A percentile compares a stretch with the other conserved stretches of the same genome.
phyloP scores from a whole-genome alignment of 1,140 invertebrate species.

The Helicoverpa armigera region DNA sequence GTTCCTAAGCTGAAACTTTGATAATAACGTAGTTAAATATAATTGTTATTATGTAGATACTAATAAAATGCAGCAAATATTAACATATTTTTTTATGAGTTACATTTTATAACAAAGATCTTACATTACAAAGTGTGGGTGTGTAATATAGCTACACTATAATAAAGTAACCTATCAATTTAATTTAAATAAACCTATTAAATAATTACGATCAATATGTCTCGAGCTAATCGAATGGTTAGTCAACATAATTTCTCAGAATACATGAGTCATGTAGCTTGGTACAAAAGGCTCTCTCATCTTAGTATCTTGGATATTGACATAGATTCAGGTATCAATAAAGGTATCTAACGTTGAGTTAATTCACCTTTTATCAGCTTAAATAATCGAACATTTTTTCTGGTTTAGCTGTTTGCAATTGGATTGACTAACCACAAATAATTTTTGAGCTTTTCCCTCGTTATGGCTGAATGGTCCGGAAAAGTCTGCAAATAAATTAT shows the following conservation, averaged over 20 bases:
- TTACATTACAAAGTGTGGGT: background rate
- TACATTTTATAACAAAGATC: background rate
- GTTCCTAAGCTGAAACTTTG: too few species aligned
- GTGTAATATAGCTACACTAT: background rate
- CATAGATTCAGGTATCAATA: background rate
- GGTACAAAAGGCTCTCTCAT: background rate
- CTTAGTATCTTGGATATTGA: too few species aligned
- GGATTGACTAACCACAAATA: too few species aligned
- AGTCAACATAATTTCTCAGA: conserved; percentile 19
- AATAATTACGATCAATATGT: conserved; percentile 4
- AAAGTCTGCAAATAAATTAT: too few species aligned
- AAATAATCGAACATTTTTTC: too few species aligned
- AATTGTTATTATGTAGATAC: too few species aligned
- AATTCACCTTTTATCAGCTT: background rate
- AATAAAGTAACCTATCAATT: conserved; percentile 16
- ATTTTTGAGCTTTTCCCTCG: too few species aligned
- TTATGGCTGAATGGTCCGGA: too few species aligned
- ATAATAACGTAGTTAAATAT: too few species aligned
- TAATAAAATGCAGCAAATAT: too few species aligned
- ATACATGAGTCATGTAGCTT: conserved; percentile 1
- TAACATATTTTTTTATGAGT: background rate
- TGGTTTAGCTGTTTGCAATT: too few species aligned
- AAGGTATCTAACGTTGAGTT: background rate
- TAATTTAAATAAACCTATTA: background rate
- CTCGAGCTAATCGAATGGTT: conserved; percentile 8